A percentile compares a stretch with the other conserved stretches of the same genome.
phyloP scores from a whole-genome alignment of 2,888 invertebrate genomes.

The Trissoscelio sp. region DNA sequence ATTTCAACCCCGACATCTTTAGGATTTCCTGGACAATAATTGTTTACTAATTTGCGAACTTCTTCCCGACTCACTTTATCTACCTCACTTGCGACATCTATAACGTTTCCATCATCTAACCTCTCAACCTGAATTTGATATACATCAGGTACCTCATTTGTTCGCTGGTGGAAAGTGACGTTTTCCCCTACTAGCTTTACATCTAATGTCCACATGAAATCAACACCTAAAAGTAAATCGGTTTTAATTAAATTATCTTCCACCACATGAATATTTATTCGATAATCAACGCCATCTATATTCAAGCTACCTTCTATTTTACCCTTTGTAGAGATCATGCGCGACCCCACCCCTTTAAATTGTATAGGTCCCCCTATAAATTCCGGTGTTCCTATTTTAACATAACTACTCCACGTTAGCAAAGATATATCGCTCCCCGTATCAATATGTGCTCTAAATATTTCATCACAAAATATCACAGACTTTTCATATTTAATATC shows the following conservation, averaged over 20 bases:
- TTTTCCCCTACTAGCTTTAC: background rate
- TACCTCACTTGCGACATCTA: conserved; percentile 19
- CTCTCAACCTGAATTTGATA: conserved; percentile 2
- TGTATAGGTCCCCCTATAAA: background rate
- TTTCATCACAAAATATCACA: background rate
- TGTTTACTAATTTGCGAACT: background rate
- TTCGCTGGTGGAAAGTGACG: background rate
- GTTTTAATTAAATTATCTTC: conserved; percentile 7
- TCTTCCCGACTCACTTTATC: background rate
- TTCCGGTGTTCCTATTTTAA: conserved; percentile 7
- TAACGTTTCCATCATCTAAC: background rate
- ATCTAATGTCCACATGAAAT: conserved; percentile 8
- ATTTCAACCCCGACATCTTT: background rate
- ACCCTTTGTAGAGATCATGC: background rate
- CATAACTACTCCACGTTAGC: background rate
- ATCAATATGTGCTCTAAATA: background rate
- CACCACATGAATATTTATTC: background rate
- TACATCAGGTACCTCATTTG: background rate
- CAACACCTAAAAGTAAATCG: background rate
- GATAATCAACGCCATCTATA: conserved; percentile 11
- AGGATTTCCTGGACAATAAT: conserved; percentile 8
- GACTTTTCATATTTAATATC: conserved; percentile 4
- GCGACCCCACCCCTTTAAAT: conserved; percentile 10
- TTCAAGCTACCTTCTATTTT: background rate
- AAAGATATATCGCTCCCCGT: conserved; percentile 14